Percentiles rank a stretch among this genome's conserved stretches.
phyloP scores from a whole-genome alignment of 2,888 invertebrate genomes.

The Leptopilina myrica region DNA sequence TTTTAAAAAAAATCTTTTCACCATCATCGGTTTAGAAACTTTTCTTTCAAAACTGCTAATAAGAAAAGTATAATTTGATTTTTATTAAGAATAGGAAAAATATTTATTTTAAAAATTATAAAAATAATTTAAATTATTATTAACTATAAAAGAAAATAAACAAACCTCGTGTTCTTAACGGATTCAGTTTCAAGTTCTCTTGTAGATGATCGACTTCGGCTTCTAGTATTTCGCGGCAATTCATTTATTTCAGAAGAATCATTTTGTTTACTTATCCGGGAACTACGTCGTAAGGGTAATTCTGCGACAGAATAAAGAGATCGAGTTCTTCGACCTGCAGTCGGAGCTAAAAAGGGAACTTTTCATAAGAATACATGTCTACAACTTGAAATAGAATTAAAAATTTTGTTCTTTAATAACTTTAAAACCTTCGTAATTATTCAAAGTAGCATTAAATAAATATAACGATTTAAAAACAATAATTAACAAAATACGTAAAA shows the following conservation, averaged over 20 bases:
- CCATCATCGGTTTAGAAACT: too few relatives aligned
- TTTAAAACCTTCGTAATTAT: too few relatives aligned
- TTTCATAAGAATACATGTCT: background rate
- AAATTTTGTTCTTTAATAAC: too few relatives aligned
- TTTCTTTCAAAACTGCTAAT: too few relatives aligned
- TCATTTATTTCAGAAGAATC: background rate
- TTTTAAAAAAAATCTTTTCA: too few relatives aligned
- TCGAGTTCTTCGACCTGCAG: background rate
- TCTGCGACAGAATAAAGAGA: background rate
- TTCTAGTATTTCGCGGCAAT: background rate
- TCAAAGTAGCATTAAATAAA: too few relatives aligned
- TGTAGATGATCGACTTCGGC: conserved; percentile 5
- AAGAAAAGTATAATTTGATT: too few relatives aligned
- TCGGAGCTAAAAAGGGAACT: background rate
- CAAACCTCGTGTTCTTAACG: background rate
- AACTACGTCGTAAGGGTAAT: conserved; percentile 20
- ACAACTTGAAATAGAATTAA: background rate
- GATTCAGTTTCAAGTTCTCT: background rate
- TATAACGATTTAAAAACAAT: too few relatives aligned
- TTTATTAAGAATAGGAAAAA: too few relatives aligned
- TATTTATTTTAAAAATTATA: background rate
- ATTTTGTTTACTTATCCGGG: conserved; percentile 1
- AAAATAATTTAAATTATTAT: too few relatives aligned
- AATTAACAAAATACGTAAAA: too few relatives aligned
- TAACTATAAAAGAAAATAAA: too few relatives aligned